Base-by-base conservation (phyloP, 2,888 invertebrate genomes). In the Thyatira batis region DNA sequence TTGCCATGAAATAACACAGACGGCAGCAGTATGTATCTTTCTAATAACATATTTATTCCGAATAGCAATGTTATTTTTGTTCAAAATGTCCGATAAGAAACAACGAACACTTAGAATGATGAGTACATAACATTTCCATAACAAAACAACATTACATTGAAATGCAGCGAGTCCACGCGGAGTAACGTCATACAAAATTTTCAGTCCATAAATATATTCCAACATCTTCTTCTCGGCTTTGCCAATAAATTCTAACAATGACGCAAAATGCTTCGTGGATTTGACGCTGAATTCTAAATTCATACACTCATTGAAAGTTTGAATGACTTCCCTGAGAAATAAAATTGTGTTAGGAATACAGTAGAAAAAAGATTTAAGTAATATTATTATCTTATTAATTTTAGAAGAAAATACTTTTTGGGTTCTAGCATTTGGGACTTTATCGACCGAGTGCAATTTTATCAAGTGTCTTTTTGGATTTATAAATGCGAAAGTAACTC, bases 241-340 rank as follows among this genome's bases (percentile, higher is more conserved):
- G 55, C 62, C 76, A 73, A 80, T 83, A 80, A 80, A 84, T 82
- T 80, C 71, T 73, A 64, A 84, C 78, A 80, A 77, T 82, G 78
- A 80, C 69, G 69, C 67, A 61, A 61, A 72, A 73, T 71, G 65
- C 67, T 71, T 63, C 61, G 64, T 65, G 69, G 63, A 63, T 69
- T 69, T 65, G 64, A 57, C 59, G 57, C 44, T 60, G 62, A 69
- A 71, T 72, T 65, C 63, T 56, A 64, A 67, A 69, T 69, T 67
- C 28, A 25, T 23, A 21, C 1, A 5, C 5, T 39, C 17, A 48
- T 48, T 28, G 46, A 48, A 48, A 48, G 17, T 25, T 48, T 28
- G 27, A 48, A 48, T 20, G 20, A 48, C 44, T 45, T 20, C 44
- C 44, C 9, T 9, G 44, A 20, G 23, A 23, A 23, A 23, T 23